Conservation (phyloP, 2,888 invertebrate genomes). For the Tenthredo distinguenda region DNA sequence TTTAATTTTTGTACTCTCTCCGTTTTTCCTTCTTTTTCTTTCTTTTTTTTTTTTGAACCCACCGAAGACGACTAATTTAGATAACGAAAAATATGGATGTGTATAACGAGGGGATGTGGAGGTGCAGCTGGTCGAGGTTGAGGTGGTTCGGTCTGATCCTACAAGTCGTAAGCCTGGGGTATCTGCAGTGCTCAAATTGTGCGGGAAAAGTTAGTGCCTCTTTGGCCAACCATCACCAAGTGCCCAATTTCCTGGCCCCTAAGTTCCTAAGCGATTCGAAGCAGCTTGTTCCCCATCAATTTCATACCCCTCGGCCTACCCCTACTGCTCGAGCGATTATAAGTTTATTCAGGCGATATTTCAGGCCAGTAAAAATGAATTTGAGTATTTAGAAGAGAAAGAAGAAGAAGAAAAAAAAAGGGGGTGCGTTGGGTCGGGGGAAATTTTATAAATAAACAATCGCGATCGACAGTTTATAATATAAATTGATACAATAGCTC, state of each 20-base stretch:
- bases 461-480: neutral
- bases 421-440: no score
- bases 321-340: neutral
- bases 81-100: neutral
- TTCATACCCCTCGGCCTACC: neutral
- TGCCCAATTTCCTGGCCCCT: conserved; percentile 50
- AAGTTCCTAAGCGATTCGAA: conserved; percentile 28
- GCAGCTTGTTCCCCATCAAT: conserved; percentile 9
- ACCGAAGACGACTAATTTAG: neutral
- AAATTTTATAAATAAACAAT: no score
- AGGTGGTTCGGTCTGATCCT: conserved; percentile 10
- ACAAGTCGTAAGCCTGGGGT: conserved; percentile 28
- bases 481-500: no score
- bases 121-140: neutral
- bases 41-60: neutral
- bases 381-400: neutral
- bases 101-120: neutral
- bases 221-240: conserved; percentile 38
- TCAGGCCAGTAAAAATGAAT: neutral
- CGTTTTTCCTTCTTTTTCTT: neutral
- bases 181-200: conserved; percentile 24
- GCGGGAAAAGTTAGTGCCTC: conserved; percentile 48
- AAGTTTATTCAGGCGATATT: conserved; percentile 1
- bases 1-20: neutral
- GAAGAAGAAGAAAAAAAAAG: no score